Evolutionary conservation across 2,797 vertebrate genomes (phyloP), one percentile per base, ranked within the genome.

Genomic region (Merluccius polli): DNA sequence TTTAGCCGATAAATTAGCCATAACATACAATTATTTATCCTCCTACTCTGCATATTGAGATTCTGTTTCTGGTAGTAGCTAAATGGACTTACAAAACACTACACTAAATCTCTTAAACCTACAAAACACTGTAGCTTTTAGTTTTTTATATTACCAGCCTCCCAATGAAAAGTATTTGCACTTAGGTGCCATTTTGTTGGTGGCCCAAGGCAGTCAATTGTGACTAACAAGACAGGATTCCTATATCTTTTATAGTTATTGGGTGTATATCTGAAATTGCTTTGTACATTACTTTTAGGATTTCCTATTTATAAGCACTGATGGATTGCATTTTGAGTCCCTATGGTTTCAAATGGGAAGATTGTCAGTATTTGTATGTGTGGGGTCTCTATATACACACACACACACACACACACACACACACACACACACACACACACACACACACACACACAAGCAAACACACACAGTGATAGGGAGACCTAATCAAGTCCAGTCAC

Each of bases 401-500:
- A 59, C 9, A 65, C 2, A 65, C 24, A 65, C 59, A 65, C 59
- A 63, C 52, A 63, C 52, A 11, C 52, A 63, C 2, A 11, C n/a
- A 2, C 48, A 52, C 48, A 52, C 48, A 52, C 48, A 71, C n/a
- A 72, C 31, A 36, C 48, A 72, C 48, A 76, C 32, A 65, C 11
- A 67, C 33, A 35, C 31, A 71, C 73, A 78, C 72, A 76, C 24
- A 27, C 77, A 63, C 74, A 78, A 33, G 74, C 52, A 81, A 29
- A 77, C 29, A 24, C 15, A 33, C 32, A 52, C 38, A 52, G 59
- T 63, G 59, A 65, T 65, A 27, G n/a, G 59, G 59, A 65, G 59
- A 65, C 59, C 59, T 65, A 65, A 71, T 73, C 65, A 71, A 48
- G 75, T 74, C 81, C 77, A 86, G 70, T 72, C 59, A 73, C 69